These are phyloP conservation scores for Speoplatyrhinus poulsoni DNA, from an alignment of 2,113 vertebrate species.

Conservation along the genomic window DNA sequence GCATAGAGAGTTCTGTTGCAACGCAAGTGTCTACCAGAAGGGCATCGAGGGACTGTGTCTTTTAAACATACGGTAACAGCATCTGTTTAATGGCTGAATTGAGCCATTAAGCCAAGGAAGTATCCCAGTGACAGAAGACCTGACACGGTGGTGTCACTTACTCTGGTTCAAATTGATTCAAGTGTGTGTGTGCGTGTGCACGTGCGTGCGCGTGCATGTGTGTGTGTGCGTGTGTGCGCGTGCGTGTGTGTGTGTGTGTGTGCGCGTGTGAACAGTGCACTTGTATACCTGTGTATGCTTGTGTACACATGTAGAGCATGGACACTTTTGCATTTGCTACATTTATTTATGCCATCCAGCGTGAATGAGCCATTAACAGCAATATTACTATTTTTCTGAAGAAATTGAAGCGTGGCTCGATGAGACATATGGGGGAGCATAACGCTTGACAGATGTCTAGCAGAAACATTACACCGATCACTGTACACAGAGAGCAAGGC, in stretches of 20 bases:
- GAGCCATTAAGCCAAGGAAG: background rate
- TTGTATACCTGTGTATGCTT: background rate
- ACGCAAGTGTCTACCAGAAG: too few relatives aligned
- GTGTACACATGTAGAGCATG: background rate
- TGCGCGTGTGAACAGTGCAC: background rate
- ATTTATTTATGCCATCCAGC: too few relatives aligned
- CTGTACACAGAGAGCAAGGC: constrained; percentile 4
- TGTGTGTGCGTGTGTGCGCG: too few relatives aligned
- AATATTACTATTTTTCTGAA: constrained; percentile 18
- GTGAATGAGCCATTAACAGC: too few relatives aligned
- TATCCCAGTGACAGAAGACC: background rate
- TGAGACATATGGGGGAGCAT: background rate
- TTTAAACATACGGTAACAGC: too few relatives aligned
- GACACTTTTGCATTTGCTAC: too few relatives aligned
- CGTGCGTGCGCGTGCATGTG: too few relatives aligned
- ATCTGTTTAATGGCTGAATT: too few relatives aligned
- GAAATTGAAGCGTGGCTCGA: background rate
- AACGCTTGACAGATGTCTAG: constrained; percentile 41
- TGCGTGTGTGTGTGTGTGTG: too few relatives aligned
- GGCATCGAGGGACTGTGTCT: too few relatives aligned
- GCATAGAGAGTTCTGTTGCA: too few relatives aligned
- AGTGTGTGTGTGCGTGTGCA: too few relatives aligned
- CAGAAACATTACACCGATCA: constrained; percentile 54
- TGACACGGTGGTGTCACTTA: background rate
- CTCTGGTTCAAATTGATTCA: background rate